Conservation (phyloP, 2,113 vertebrate species). For the Marcusenius ussheri region DNA sequence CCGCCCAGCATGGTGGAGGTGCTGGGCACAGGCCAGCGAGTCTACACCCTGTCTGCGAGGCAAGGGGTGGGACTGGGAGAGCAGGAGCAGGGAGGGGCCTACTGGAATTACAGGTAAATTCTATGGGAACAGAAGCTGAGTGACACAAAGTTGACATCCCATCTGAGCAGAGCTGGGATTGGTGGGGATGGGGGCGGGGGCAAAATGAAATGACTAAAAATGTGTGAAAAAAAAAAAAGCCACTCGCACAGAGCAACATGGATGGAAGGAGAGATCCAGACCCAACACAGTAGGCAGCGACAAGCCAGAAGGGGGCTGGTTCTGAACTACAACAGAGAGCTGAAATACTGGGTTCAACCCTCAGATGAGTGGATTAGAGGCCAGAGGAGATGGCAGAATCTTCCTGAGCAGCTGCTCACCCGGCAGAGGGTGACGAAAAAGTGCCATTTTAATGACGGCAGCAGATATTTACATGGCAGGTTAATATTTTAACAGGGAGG, state of each 20-base stretch:
- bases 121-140: background rate
- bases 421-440: background rate
- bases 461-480: background rate
- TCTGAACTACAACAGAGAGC: background rate
- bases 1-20: background rate
- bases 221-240: background rate
- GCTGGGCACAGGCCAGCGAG: background rate
- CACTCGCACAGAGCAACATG: background rate
- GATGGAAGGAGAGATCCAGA: background rate
- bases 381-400: background rate
- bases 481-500: background rate
- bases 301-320: background rate
- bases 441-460: background rate
- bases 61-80: background rate
- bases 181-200: no score
- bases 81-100: background rate
- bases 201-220: background rate
- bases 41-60: background rate
- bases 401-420: background rate
- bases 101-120: background rate
- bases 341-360: background rate
- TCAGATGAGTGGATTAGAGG: background rate
- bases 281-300: background rate
- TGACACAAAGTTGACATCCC: no score
- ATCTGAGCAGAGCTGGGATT: no score